Conservation (phyloP, 2,797 vertebrate genomes). For the Bovichtus diacanthus region DNA sequence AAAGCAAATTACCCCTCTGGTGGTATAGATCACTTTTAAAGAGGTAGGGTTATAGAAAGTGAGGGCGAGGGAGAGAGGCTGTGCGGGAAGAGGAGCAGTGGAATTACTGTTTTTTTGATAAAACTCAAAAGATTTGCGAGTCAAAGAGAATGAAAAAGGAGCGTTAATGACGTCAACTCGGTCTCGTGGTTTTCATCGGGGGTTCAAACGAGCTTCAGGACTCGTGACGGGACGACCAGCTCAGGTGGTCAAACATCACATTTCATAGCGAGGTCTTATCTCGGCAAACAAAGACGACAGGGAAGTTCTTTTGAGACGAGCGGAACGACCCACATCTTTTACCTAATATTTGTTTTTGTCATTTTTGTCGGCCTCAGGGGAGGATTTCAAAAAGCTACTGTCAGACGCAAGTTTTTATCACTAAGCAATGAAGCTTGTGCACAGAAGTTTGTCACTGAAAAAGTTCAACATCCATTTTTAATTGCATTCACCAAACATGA, state of each 20-base stretch:
- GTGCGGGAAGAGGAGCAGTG: constrained; percentile 5
- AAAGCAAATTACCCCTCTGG: constrained; percentile 75
- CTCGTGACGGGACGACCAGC: not conserved
- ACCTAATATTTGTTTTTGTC: constrained; percentile 44
- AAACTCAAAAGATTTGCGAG: constrained; percentile 27
- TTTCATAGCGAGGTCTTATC: not conserved
- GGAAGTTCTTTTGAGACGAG: constrained; percentile 24
- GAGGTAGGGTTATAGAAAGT: constrained; percentile 24
- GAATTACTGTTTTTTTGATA: constrained; percentile 42
- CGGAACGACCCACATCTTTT: constrained; percentile 43
- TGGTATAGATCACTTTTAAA: constrained; percentile 73
- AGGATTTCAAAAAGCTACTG: constrained; percentile 37
- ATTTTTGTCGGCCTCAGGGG: constrained; percentile 32
- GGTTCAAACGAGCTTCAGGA: constrained; percentile 12
- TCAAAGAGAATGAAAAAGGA: constrained; percentile 53
- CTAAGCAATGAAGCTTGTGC: not conserved
- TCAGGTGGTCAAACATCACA: constrained; percentile 27
- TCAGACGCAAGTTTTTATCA: constrained; percentile 44
- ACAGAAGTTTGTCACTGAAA: constrained; percentile 14
- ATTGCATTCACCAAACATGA: constrained; percentile 41
- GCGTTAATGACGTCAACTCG: constrained; percentile 50
- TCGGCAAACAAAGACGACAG: constrained; percentile 7
- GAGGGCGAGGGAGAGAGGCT: not conserved
- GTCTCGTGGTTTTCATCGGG: constrained; percentile 6
- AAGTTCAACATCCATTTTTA: constrained; percentile 49